Evolutionary conservation across 37 sponge, comb jelly and placozoan species (phyloP).

Genomic region (Petrosia ficiformis): DNA sequence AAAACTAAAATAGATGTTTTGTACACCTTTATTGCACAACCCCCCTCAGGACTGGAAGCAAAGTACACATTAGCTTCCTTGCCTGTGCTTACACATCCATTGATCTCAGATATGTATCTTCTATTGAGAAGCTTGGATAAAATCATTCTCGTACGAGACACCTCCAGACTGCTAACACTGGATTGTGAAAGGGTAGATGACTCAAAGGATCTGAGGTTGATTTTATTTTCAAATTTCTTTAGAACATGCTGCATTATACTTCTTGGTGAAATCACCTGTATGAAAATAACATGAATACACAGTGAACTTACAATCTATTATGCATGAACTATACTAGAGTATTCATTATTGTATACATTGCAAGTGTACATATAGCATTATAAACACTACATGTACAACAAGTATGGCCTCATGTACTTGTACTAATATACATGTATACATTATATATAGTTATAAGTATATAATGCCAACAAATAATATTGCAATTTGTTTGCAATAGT

Average conservation of each 20-base stretch:
- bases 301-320: not conserved
- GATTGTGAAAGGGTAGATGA: slow-evolving; percentile 21
- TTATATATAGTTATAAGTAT: too few species aligned
- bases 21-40: slow-evolving; percentile 88
- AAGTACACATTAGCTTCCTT: slow-evolving; percentile 95
- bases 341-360: not conserved
- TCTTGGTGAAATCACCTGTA: slow-evolving; percentile 76
- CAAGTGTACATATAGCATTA: not conserved
- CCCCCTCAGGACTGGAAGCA: slow-evolving; percentile 56
- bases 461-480: too few species aligned
- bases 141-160: slow-evolving; percentile 46
- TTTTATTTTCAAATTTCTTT: slow-evolving; percentile 63
- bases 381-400: not conserved
- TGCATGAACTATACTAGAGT: not conserved
- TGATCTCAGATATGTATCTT: slow-evolving; percentile 63
- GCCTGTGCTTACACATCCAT: slow-evolving; percentile 97
- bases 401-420: not conserved
- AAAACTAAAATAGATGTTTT: slow-evolving; percentile 98
- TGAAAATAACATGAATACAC: not conserved
- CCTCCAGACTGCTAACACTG: slow-evolving; percentile 30
- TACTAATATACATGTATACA: too few species aligned
- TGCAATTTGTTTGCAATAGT: too few species aligned
- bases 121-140: slow-evolving; percentile 90
- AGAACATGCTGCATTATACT: slow-evolving; percentile 52
- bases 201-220: slow-evolving; percentile 71